These are phyloP conservation scores for Pachycephala philippinensis DNA, from an alignment of 2,113 vertebrate genomes.

Conservation along the genomic window DNA sequence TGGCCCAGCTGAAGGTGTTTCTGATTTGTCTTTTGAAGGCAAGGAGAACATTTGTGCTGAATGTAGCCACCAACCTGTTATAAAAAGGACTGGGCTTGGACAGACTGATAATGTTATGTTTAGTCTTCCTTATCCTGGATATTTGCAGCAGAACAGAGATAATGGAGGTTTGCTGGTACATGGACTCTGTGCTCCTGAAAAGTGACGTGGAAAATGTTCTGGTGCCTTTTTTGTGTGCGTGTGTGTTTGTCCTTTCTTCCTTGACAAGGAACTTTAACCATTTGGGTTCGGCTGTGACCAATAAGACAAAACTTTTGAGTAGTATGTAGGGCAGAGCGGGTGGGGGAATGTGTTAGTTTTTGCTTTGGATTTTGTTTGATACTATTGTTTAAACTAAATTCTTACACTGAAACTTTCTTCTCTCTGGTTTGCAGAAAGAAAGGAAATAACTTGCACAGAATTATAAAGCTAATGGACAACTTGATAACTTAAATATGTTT, in stretches of 20 bases:
- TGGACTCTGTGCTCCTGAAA: background rate
- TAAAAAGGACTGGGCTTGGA: background rate
- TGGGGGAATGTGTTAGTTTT: background rate
- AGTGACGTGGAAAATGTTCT: background rate
- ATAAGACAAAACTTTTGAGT: background rate
- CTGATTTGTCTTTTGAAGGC: background rate
- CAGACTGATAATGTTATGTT: background rate
- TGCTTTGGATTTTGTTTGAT: background rate
- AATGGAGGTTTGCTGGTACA: background rate
- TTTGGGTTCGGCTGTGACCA: background rate
- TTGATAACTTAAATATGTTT: background rate
- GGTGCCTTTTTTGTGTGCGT: background rate
- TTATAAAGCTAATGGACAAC: background rate
- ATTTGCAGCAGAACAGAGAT: background rate
- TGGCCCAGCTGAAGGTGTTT: background rate
- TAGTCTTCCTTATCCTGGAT: background rate
- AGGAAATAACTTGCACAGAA: background rate
- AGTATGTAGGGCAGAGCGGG: fast-evolving
- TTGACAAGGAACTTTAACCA: background rate
- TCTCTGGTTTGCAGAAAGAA: background rate
- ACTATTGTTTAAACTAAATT: background rate
- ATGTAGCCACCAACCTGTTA: background rate
- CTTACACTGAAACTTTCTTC: background rate
- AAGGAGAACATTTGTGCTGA: background rate
- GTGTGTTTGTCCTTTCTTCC: background rate